Evolutionary conservation across 23 tunicate species (phyloP).

Genomic region (Halocynthia aurantium): DNA sequence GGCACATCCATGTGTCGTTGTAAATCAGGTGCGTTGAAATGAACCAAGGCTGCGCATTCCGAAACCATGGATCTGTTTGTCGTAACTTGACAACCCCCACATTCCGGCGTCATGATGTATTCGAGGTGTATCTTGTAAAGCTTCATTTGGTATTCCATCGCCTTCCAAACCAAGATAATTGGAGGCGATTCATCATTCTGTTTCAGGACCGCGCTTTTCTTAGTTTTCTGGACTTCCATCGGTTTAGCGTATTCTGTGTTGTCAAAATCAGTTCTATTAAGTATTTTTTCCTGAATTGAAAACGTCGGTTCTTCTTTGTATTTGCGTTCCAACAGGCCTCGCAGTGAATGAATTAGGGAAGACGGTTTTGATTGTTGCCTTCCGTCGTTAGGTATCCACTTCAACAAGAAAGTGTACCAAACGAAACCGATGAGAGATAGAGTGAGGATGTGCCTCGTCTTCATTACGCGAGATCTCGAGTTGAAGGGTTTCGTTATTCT

Average conservation of each 20-base stretch:
- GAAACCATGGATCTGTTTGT: constrained; percentile 1
- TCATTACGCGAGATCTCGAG: not conserved
- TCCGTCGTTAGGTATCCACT: not conserved
- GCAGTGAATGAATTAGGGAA: not conserved
- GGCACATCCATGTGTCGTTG: constrained; percentile 7
- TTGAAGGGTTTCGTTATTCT: constrained; percentile 7
- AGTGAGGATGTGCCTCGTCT: constrained; percentile 4
- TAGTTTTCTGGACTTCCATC: no score
- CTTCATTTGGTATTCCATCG: constrained; percentile 12
- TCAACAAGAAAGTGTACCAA: constrained; percentile 2
- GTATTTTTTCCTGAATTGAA: no score
- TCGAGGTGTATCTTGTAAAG: constrained; percentile 8
- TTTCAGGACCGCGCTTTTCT: no score
- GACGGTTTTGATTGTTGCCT: not conserved
- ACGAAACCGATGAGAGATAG: constrained; percentile 2
- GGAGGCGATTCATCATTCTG: not conserved
- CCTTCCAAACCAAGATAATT: constrained; percentile 8
- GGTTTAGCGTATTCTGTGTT: no score
- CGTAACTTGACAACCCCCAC: constrained; percentile 10
- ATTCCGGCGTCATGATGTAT: not conserved
- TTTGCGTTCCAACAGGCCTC: not conserved
- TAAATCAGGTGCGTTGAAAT: constrained; percentile 10
- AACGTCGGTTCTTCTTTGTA: no score
- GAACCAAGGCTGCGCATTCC: constrained; percentile 12
- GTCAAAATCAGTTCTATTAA: no score